Percentiles rank a stretch among this genome's conserved stretches.
Conservation (phyloP, 2,888 invertebrate genomes). For the Germaria angustata region DNA sequence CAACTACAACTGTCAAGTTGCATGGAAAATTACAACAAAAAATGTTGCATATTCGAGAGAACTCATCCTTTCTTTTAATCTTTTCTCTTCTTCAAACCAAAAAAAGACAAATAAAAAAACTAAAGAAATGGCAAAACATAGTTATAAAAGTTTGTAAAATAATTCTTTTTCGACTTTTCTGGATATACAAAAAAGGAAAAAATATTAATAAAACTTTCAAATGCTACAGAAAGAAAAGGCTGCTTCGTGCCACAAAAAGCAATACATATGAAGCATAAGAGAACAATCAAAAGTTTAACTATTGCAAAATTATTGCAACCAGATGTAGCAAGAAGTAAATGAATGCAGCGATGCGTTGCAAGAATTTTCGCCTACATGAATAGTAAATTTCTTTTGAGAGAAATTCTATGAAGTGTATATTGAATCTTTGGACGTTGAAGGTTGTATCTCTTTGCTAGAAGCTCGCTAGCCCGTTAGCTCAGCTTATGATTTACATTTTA, state of each 20-base stretch:
- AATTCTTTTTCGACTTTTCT: not conserved
- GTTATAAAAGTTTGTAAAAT: not conserved
- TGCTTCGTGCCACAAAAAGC: conserved; percentile 5
- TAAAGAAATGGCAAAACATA: conserved; percentile 9
- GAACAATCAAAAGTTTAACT: conserved; percentile 4
- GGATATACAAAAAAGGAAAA: not conserved
- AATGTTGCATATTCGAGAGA: not conserved
- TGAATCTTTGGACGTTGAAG: no score
- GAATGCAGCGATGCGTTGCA: not conserved
- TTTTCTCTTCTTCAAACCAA: not conserved
- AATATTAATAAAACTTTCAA: conserved; percentile 13
- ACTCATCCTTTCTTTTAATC: not conserved
- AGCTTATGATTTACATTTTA: no score
- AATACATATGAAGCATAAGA: conserved; percentile 9
- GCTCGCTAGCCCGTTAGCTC: no score
- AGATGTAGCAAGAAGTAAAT: conserved; percentile 16
- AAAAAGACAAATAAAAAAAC: conserved; percentile 20
- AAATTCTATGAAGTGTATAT: not conserved
- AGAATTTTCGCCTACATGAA: not conserved
- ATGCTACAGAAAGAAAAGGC: conserved; percentile 13
- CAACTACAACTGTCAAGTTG: conserved; percentile 39
- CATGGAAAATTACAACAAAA: conserved; percentile 5
- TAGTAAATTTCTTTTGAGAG: not conserved
- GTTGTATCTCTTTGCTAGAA: no score
- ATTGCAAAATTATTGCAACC: conserved; percentile 23